Evolutionary conservation across 2,888 invertebrate genomes (phyloP).

Genomic region (Melieria crassipennis): DNA sequence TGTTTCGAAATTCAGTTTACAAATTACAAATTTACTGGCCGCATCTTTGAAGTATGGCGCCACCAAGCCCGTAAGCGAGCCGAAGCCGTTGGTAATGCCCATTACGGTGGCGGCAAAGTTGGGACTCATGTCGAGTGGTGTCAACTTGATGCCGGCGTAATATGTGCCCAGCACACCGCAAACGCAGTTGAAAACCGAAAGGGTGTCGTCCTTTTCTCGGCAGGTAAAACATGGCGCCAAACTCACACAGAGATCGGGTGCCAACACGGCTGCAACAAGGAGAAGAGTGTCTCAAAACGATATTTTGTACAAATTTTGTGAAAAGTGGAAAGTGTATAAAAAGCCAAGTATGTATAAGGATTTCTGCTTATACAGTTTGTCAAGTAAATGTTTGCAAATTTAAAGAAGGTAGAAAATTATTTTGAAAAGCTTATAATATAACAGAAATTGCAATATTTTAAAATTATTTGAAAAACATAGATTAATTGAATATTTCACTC

Average conservation of each 20-base stretch:
- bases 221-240: conserved; percentile 73
- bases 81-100: conserved; percentile 76
- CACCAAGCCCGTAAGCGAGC: conserved; percentile 74
- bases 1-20: neutral
- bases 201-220: conserved; percentile 69
- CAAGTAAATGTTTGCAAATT: too few relatives aligned
- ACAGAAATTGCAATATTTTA: too few relatives aligned
- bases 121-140: conserved; percentile 73
- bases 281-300: neutral
- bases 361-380: too few relatives aligned
- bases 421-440: too few relatives aligned
- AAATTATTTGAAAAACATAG: too few relatives aligned
- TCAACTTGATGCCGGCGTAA: conserved; percentile 74
- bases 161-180: conserved; percentile 77
- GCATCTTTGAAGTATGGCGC: conserved; percentile 69
- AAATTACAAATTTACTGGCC: neutral
- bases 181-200: conserved; percentile 74
- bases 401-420: too few relatives aligned
- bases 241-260: conserved; percentile 68
- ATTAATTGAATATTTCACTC: too few relatives aligned
- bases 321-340: too few relatives aligned
- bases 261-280: conserved; percentile 15
- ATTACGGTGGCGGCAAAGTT: conserved; percentile 72
- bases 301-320: neutral
- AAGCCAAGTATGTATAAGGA: too few relatives aligned